A percentile compares a stretch with the other conserved stretches of the same genome.
These are phyloP conservation scores for Bovichtus variegatus DNA, from an alignment of 2,797 vertebrate species.

Conservation along the genomic window DNA sequence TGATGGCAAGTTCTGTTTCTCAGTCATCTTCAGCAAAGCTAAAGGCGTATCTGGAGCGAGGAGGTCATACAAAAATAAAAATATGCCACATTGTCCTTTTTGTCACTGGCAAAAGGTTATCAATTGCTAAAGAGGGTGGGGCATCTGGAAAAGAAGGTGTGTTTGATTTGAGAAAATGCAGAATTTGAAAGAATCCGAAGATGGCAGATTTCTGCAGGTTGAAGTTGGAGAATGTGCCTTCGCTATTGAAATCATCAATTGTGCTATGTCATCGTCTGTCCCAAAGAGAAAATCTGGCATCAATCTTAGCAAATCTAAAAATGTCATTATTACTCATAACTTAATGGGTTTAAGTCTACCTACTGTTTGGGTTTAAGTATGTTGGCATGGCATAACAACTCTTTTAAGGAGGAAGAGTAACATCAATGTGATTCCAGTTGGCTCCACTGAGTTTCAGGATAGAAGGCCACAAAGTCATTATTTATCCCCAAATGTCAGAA, in stretches of 20 bases:
- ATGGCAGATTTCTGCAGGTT: constrained; percentile 7
- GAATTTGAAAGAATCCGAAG: constrained; percentile 15
- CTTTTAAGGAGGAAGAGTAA: too few species aligned
- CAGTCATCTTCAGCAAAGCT: too few species aligned
- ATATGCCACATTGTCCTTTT: neutral
- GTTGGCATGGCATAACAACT: too few species aligned
- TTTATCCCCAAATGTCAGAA: constrained; percentile 26
- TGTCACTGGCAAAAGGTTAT: neutral
- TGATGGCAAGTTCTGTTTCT: too few species aligned
- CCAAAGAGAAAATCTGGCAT: constrained; percentile 1
- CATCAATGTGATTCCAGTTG: too few species aligned
- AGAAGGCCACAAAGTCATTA: neutral
- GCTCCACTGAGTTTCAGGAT: too few species aligned
- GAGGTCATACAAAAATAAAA: neutral
- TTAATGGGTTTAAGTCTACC: too few species aligned
- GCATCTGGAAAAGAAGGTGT: constrained; percentile 7
- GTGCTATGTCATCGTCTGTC: neutral
- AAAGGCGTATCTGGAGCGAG: too few species aligned
- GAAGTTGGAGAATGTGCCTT: constrained; percentile 12
- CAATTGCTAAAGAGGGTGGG: neutral
- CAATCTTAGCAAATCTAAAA: constrained; percentile 8
- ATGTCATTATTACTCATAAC: constrained; percentile 15
- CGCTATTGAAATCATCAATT: constrained; percentile 6
- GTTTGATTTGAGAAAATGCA: constrained; percentile 4
- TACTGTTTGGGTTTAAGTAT: too few species aligned